Conservation (phyloP, 2,797 vertebrate genomes). For the Lophius americanus region DNA sequence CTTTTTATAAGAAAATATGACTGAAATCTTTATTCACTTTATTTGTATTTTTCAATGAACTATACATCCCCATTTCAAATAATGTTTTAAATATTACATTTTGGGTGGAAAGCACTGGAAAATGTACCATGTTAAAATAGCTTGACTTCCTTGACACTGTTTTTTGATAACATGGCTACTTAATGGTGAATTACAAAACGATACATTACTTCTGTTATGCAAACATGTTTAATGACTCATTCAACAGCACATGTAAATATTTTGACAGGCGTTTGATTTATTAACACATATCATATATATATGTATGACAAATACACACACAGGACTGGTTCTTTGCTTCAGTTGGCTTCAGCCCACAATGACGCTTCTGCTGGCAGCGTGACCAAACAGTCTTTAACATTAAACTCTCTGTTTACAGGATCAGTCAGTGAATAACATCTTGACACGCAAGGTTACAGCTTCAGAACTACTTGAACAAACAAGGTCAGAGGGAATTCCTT, state of each 20-base stretch:
- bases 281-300: conserved; percentile 39
- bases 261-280: conserved; percentile 57
- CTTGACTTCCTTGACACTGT: too few species aligned
- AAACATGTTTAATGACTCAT: conserved; percentile 39
- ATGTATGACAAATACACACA: conserved; percentile 8
- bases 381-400: conserved; percentile 10
- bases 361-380: conserved; percentile 18
- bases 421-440: conserved; percentile 10
- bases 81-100: too few species aligned
- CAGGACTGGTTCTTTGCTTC: conserved; percentile 10
- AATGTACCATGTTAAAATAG: too few species aligned
- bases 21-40: too few species aligned
- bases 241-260: conserved; percentile 42
- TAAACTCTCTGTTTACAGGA: conserved; percentile 47
- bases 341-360: conserved; percentile 9
- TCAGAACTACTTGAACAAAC: background rate
- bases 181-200: conserved; percentile 6
- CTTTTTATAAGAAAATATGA: too few species aligned
- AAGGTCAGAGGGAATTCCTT: conserved; percentile 2
- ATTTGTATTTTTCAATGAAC: too few species aligned
- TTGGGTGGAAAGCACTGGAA: too few species aligned
- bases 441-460: conserved; percentile 10
- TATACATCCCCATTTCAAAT: too few species aligned
- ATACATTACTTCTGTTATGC: conserved; percentile 27
- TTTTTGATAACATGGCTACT: background rate